phyloP scores from a whole-genome alignment of 2,888 invertebrate species.

The Microplitis deprimator region DNA sequence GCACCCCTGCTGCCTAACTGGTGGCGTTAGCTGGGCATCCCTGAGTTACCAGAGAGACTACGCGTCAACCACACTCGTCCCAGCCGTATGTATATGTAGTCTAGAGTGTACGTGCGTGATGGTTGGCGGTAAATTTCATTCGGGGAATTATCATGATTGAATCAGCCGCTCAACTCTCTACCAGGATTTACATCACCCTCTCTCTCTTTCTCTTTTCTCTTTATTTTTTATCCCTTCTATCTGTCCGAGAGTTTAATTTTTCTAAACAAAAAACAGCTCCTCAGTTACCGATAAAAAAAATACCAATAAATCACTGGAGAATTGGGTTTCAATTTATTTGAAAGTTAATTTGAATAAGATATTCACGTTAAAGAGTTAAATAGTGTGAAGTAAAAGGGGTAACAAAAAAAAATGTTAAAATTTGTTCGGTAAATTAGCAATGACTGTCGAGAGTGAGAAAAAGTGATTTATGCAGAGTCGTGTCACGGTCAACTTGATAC shows the following conservation, averaged over 20 bases:
- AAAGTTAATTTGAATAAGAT: neutral
- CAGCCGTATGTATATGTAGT: constrained; percentile 13
- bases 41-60: neutral
- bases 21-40: constrained; percentile 39
- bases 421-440: neutral
- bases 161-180: constrained; percentile 64
- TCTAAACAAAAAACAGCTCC: constrained; percentile 13
- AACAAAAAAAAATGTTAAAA: neutral
- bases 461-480: constrained; percentile 68
- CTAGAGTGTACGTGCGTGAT: constrained; percentile 63
- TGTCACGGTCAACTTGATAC: constrained; percentile 69
- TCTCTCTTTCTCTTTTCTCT: constrained; percentile 12
- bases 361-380: neutral
- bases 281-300: neutral
- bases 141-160: constrained; percentile 71
- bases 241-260: constrained; percentile 26
- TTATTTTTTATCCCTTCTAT: neutral
- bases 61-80: constrained; percentile 21
- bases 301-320: neutral
- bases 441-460: constrained; percentile 40
- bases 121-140: constrained; percentile 70
- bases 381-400: neutral
- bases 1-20: constrained; percentile 59
- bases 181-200: constrained; percentile 43
- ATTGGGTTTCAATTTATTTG: neutral